Evolutionary conservation across 2,113 vertebrate species (phyloP), one percentile per base, ranked within the genome.

Genomic region (Illadopsis cleaveri): DNA sequence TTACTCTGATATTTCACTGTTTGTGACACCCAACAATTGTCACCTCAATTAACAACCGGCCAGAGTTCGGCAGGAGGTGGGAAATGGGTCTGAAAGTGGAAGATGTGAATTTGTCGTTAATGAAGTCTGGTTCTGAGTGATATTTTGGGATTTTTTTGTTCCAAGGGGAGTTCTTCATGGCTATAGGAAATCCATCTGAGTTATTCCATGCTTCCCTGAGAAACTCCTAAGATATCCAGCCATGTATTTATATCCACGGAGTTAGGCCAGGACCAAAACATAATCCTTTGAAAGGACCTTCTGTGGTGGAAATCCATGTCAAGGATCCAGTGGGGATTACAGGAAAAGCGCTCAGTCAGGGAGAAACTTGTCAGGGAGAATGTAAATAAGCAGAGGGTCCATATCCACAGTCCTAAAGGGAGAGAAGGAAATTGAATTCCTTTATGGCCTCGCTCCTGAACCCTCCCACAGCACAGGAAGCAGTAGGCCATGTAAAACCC

Each of bases 391-490:
- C 91, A 93, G 62, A 93, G 16, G 57, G 37, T 92, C 77, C 77
- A 23, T 47, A 84, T 30, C 92, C 90, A 51, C 56, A 35, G 45
- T 33, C 90, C 58, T 90, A 47, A 35, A 58, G 60, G 95, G 79
- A 86, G 72, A 65, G 50, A 44, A 72, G 70, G 57, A 82, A 76
- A 89, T 68, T 69, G 57, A 64, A 31, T 71, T 96, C 95, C 62
- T 94, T 91, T 56, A 51, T 87, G 94, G 82, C 81, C 94, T 93
- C 81, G 17, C 64, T 96, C 87, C 89, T 77, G 91, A 94, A 95
- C 92, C 86, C 93, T 96, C 95, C 94, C 94, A 89, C 94, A 96
- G 96, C 92, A 92, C 86, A 96, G 95, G 97, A 98, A 98, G 96
- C 85, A 90, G 81, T 60, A 69, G 84, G 83, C 72, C 93, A 20